Conservation (phyloP, 2,888 invertebrate genomes). For the Tachystola acroxantha region DNA sequence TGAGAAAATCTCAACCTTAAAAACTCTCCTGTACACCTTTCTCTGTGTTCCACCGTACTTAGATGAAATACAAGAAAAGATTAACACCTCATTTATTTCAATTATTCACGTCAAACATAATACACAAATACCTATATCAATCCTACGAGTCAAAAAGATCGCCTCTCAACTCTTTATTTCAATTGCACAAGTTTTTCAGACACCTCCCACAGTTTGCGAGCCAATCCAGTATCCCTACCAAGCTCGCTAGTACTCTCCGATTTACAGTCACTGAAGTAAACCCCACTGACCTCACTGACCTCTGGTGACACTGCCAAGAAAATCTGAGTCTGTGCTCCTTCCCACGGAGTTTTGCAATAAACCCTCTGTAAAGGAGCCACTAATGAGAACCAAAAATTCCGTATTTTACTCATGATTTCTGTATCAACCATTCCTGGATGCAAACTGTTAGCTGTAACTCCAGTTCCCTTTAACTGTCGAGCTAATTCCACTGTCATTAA, state of each 20-base stretch:
- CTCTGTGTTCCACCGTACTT: too few species aligned
- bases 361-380: background rate
- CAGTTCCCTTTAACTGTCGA: slow-evolving; percentile 80
- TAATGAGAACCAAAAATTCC: background rate
- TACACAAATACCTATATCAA: too few species aligned
- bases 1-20: too few species aligned
- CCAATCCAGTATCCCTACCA: background rate
- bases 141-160: too few species aligned
- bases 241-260: background rate
- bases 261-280: background rate
- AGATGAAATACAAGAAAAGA: too few species aligned
- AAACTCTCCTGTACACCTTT: too few species aligned
- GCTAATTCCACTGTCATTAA: slow-evolving; percentile 82
- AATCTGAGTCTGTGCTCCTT: background rate
- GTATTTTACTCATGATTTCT: slow-evolving; percentile 65
- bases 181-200: slow-evolving; percentile 3
- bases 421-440: slow-evolving; percentile 89
- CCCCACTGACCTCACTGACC: background rate
- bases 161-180: too few species aligned
- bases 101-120: too few species aligned
- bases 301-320: background rate
- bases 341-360: background rate
- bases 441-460: slow-evolving; percentile 85
- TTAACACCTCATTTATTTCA: too few species aligned
- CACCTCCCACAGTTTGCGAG: background rate